Evolutionary conservation across 2,113 vertebrate genomes (phyloP), one percentile per base, ranked within the genome.

Genomic region (Bubo blakistoni): DNA sequence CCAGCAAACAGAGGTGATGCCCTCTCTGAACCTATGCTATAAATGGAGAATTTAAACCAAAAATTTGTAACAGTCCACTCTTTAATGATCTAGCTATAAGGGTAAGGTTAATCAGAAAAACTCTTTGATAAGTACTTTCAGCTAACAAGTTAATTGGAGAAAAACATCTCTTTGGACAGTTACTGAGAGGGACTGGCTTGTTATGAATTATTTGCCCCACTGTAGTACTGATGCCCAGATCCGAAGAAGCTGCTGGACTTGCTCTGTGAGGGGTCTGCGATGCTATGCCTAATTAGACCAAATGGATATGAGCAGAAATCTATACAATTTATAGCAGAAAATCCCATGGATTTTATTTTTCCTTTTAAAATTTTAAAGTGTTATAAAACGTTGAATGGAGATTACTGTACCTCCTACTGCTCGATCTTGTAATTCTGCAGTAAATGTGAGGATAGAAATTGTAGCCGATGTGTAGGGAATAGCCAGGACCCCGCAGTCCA

Each of bases 341-440:
- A 97, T 88, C 34, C 46, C 72, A 81, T 51, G 49, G 52, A 88
- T 80, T 94, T 87, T 83, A 73, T 63, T 69, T 79, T 82, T n/a
- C 84, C 85, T 96, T 90, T 82, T 95, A 95, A 89, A 12, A 86
- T 95, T 85, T 94, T 90, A 42, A 89, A 74, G 40, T 66, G 88
- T 93, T 95, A 94, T 91, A 96, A 96, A 97, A 89, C n/a, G 47
- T 61, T 97, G 96, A 95, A 88, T 97, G 94, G 89, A 70, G 78
- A 89, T 96, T 88, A 71, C 91, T 91, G 91, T 95, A 81, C 72
- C 91, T 97, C 93, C 76, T 72, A 36, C 72, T 69, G 72, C 47
- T 90, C 0, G 0, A 55, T 77, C 51, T 59, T 92, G 61, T 86
- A 85, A 94, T 97, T 94, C 95, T 94, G 70, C 81, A 58, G 86